Evolutionary conservation across 2,113 vertebrate genomes (phyloP).

Genomic region (Herpetotheres cachinnans): DNA sequence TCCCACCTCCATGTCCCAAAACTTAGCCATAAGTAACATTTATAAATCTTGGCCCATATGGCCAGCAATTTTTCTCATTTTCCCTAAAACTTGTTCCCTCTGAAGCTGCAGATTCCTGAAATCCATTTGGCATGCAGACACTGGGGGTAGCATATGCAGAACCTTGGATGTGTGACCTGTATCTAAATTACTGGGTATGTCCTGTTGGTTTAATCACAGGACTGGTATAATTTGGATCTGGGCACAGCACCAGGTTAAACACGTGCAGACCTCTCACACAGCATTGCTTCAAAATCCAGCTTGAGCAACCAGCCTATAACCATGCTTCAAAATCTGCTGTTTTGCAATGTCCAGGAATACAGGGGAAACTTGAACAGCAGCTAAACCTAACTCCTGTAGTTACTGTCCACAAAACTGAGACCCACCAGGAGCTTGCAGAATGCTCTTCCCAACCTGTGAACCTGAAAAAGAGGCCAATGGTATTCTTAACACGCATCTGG

Average conservation of each 20-base stretch:
- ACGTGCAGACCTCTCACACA: not conserved
- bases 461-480: not conserved
- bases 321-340: not conserved
- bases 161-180: accelerated
- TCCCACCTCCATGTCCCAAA: not conserved
- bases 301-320: not conserved
- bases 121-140: not conserved
- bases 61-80: not conserved
- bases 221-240: not conserved
- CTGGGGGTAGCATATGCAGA: not conserved
- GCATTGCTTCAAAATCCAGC: not conserved
- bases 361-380: not conserved
- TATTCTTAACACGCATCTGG: not conserved
- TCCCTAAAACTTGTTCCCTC: not conserved
- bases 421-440: not conserved
- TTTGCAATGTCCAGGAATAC: not conserved
- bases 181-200: not conserved
- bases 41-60: not conserved
- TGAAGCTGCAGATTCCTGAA: not conserved
- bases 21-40: not conserved
- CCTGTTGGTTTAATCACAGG: not conserved
- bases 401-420: not conserved
- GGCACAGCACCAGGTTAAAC: not conserved
- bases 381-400: not conserved
- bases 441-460: not conserved